These are phyloP conservation scores for Callospermophilus lateralis DNA, from an alignment of 2,113 vertebrate genomes.

Conservation along the genomic window DNA sequence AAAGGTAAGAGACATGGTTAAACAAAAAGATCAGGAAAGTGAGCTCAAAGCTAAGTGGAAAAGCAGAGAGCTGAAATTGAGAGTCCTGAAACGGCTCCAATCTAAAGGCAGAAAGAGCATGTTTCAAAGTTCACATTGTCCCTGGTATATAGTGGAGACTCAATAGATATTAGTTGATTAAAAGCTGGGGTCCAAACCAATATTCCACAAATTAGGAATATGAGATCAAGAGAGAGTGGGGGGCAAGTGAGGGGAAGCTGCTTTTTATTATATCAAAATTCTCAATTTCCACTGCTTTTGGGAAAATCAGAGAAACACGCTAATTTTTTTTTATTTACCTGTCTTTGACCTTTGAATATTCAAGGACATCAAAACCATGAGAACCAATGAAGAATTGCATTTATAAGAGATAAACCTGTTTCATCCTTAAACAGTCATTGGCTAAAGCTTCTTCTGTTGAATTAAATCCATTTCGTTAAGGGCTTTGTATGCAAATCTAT, in stretches of 20 bases:
- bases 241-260: neutral
- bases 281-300: neutral
- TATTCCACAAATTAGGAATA: neutral
- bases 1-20: neutral
- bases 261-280: neutral
- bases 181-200: neutral
- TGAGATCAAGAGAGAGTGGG: neutral
- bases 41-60: neutral
- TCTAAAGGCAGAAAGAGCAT: neutral
- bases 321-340: constrained; percentile 58
- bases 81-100: neutral
- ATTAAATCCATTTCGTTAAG: constrained; percentile 84
- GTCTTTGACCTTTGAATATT: constrained; percentile 53
- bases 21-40: neutral
- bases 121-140: neutral
- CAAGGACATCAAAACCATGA: constrained; percentile 43
- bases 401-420: constrained; percentile 80
- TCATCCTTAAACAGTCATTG: constrained; percentile 77
- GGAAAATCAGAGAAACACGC: neutral
- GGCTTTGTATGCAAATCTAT: constrained; percentile 86
- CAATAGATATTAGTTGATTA: neutral
- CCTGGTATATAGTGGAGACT: neutral
- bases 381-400: constrained; percentile 68
- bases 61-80: neutral
- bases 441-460: constrained; percentile 77